Base-by-base conservation (phyloP, 1,140 invertebrate species). In the Polypedilum pembai region DNA sequence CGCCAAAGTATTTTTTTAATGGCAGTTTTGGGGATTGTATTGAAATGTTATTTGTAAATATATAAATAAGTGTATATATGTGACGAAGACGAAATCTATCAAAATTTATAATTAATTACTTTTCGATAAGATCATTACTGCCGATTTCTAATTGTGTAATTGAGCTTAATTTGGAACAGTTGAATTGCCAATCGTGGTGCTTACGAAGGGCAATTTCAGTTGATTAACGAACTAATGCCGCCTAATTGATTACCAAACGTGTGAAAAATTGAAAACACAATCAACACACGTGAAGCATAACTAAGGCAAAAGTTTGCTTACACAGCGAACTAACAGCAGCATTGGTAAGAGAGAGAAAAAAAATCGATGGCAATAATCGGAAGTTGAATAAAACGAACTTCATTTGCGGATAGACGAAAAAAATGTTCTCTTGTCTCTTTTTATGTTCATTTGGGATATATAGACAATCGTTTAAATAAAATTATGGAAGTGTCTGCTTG, bases 61-160 rank as follows among this genome's bases (percentile, higher is more conserved):
- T 33, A 33, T 33, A 33, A 33, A 33, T 33, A 5, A 33, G 24
- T 33, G 24, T 33, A 33, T 33, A 33, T 33, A 33, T 33, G 45
- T 12, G 45, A n/a, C 45, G 45, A 56, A 56, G 45, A 33, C 24
- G 24, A 56, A 56, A 56, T 56, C 12, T 56, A 18, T 69, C 20
- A 69, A 69, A 33, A 69, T 69, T 69, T 69, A 69, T 69, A 69
- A 69, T 69, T 69, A 69, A 69, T 69, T 69, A 18, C 17, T 20
- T 69, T 69, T 69, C 20, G 65, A 69, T 69, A 69, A 69, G 65
- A 69, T 69, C 17, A 69, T 69, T 69, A 20, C 4, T 21, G 17
- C 20, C 20, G 65, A 69, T 69, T 69, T 69, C 65, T 33, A 69
- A 56, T 56, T 56, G 45, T 69, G 65, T 69, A 69, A 69, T 69